These are phyloP conservation scores for Leguminivora glycinivorella DNA, from an alignment of 1,140 invertebrate genomes.

Conservation along the genomic window DNA sequence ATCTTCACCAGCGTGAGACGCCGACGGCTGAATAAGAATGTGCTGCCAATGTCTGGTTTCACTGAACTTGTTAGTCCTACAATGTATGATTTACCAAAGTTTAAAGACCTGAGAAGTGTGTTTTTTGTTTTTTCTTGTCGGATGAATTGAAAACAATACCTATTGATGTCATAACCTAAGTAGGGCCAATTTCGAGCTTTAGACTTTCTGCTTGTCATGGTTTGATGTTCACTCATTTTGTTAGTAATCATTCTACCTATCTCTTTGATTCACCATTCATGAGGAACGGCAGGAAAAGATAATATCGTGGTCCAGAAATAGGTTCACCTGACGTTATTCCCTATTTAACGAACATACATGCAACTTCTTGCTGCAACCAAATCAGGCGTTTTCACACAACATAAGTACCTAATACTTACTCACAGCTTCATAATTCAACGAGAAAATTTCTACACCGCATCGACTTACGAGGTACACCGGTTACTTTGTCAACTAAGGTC, in stretches of 20 bases:
- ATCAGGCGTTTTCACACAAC: not conserved
- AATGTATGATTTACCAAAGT: not conserved
- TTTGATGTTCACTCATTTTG: too few relatives aligned
- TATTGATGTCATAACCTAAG: too few relatives aligned
- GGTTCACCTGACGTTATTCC: too few relatives aligned
- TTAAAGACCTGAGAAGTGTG: not conserved
- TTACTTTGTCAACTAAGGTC: not conserved
- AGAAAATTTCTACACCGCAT: not conserved
- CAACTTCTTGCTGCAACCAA: too few relatives aligned
- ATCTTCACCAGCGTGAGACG: conserved; percentile 33
- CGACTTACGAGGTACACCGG: not conserved
- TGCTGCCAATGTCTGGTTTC: conserved; percentile 16
- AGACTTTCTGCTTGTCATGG: too few relatives aligned
- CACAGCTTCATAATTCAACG: not conserved
- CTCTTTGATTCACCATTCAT: too few relatives aligned
- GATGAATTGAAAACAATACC: not conserved
- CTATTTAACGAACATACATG: too few relatives aligned
- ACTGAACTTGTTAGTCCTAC: not conserved
- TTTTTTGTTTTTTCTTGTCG: not conserved
- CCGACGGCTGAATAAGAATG: conserved; percentile 51
- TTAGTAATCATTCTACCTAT: too few relatives aligned
- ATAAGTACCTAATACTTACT: too few relatives aligned
- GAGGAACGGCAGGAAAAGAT: too few relatives aligned
- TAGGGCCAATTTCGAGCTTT: not conserved
- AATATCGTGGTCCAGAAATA: too few relatives aligned